phyloP scores from a whole-genome alignment of 1,140 invertebrate genomes.

The Papilio polyxenes region DNA sequence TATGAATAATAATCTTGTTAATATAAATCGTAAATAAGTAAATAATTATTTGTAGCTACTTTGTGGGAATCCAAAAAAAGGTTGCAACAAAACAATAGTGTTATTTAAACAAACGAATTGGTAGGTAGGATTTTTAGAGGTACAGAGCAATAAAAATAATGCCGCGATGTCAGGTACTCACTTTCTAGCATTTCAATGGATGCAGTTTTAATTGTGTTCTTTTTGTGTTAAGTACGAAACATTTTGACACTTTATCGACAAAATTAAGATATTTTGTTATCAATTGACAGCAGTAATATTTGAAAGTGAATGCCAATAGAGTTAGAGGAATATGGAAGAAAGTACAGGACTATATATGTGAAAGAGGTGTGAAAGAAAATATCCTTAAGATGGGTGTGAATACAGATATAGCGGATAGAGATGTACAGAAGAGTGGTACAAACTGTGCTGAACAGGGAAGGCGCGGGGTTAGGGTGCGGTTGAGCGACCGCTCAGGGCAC shows the following conservation, averaged over 20 bases:
- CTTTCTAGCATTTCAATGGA: background rate
- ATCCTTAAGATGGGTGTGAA: no score
- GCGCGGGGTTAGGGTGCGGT: no score
- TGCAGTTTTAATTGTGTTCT: background rate
- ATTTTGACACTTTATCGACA: background rate
- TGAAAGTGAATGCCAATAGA: no score
- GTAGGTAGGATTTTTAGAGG: constrained; percentile 34
- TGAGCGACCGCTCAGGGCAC: no score
- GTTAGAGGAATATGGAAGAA: no score
- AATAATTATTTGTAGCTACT: background rate
- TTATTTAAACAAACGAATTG: constrained; percentile 23
- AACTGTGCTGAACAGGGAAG: no score
- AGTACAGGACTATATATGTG: no score
- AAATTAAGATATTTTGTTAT: background rate
- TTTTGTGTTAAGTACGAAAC: background rate
- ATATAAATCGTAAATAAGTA: background rate
- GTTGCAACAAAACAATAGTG: constrained; percentile 15
- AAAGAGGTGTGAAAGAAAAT: no score
- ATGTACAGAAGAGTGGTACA: no score
- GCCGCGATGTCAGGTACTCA: constrained; percentile 21
- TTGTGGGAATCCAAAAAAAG: background rate
- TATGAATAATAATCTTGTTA: background rate
- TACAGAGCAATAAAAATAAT: constrained; percentile 12
- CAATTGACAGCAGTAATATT: no score
- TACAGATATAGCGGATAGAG: no score